These are phyloP conservation scores for Phalera bucephala DNA, from an alignment of 2,888 invertebrate genomes.

Conservation along the genomic window DNA sequence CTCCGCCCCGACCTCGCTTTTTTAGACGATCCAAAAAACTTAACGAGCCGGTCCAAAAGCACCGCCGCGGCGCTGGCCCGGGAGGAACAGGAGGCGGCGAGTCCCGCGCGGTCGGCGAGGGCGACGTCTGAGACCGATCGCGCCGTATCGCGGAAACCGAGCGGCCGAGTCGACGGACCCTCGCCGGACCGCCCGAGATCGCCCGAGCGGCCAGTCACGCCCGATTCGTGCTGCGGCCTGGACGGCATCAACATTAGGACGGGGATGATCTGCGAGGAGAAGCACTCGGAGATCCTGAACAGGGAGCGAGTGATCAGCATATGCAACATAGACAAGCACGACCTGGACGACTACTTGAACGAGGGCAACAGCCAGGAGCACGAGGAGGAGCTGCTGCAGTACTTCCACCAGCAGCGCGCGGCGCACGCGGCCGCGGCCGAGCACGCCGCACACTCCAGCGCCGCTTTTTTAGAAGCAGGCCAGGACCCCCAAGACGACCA, in stretches of 20 bases:
- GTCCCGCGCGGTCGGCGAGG: slow-evolving; percentile 79
- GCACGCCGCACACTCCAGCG: slow-evolving; percentile 30
- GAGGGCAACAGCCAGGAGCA: slow-evolving; percentile 90
- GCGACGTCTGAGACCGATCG: slow-evolving; percentile 71
- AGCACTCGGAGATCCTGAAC: slow-evolving; percentile 81
- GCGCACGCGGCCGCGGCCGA: slow-evolving; percentile 40
- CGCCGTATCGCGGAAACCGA: slow-evolving; percentile 39
- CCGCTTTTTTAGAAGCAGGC: slow-evolving; percentile 68
- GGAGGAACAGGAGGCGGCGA: slow-evolving; percentile 79
- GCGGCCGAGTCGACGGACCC: slow-evolving; percentile 53
- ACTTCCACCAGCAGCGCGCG: slow-evolving; percentile 85
- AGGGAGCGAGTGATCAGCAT: slow-evolving; percentile 89
- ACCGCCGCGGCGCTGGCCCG: slow-evolving; percentile 83
- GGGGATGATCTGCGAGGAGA: slow-evolving; percentile 75
- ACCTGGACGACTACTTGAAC: slow-evolving; percentile 91
- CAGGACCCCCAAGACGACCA: slow-evolving; percentile 76
- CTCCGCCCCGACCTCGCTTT: slow-evolving; percentile 67
- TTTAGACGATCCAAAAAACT: slow-evolving; percentile 83
- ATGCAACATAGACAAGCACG: slow-evolving; percentile 91
- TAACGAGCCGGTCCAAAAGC: slow-evolving; percentile 81
- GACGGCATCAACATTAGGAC: slow-evolving; percentile 71
- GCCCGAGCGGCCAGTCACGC: slow-evolving; percentile 60
- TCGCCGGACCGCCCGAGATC: slow-evolving; percentile 57
- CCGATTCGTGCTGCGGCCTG: slow-evolving; percentile 78
- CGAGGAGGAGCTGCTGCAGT: slow-evolving; percentile 92